Percentiles rank a stretch among this genome's conserved stretches.
phyloP scores from a whole-genome alignment of 2,888 invertebrate genomes.

The Xylota segnis region DNA sequence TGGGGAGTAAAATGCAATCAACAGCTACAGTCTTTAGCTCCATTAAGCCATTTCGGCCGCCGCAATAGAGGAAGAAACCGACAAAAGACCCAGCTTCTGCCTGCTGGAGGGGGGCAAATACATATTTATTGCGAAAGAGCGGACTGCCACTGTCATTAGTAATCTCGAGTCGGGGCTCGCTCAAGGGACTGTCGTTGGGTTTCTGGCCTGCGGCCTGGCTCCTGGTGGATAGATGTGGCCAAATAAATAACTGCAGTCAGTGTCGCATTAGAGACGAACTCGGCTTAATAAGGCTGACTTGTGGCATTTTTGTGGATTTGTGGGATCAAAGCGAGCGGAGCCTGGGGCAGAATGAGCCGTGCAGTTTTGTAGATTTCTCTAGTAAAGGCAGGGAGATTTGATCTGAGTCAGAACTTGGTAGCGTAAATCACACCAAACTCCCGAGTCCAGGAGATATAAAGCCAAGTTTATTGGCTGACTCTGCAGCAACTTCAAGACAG shows the following conservation, averaged over 20 bases:
- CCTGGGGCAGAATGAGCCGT: not conserved
- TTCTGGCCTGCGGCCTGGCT: not conserved
- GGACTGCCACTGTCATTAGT: slow-evolving; percentile 37
- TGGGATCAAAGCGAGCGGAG: not conserved
- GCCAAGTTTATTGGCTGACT: too few species aligned
- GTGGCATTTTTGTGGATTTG: not conserved
- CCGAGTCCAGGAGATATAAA: too few species aligned
- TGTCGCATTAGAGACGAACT: slow-evolving; percentile 1
- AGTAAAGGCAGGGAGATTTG: too few species aligned
- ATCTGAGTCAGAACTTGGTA: not conserved
- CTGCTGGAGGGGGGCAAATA: not conserved
- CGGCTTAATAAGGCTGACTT: not conserved
- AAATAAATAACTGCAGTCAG: slow-evolving; percentile 14
- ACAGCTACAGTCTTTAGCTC: slow-evolving; percentile 33
- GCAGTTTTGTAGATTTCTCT: too few species aligned
- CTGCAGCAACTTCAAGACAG: too few species aligned
- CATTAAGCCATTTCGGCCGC: slow-evolving; percentile 52
- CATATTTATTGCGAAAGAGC: slow-evolving; percentile 33
- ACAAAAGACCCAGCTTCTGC: slow-evolving; percentile 24
- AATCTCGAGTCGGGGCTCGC: slow-evolving; percentile 37
- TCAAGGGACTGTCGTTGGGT: not conserved
- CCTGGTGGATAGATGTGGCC: slow-evolving; percentile 3
- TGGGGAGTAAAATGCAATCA: slow-evolving; percentile 57
- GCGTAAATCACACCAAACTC: too few species aligned
- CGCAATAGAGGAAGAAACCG: not conserved